Conservation (phyloP, 2,888 invertebrate genomes). For the Buathra laborator region DNA sequence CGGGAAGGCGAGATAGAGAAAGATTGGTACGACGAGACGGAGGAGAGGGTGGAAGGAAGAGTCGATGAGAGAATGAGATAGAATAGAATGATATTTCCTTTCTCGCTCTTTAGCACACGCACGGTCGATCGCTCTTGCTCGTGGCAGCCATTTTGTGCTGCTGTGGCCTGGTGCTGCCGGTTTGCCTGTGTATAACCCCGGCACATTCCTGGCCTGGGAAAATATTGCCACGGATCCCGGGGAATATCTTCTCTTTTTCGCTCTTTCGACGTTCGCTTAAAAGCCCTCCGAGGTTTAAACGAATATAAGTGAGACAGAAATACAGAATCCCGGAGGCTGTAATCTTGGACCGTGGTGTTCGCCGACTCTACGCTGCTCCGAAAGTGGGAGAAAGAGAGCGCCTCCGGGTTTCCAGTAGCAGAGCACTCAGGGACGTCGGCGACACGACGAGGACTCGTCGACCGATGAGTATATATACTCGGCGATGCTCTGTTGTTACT, state of each 20-base stretch:
- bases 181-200: slow-evolving; percentile 71
- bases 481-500: slow-evolving; percentile 15
- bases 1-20: slow-evolving; percentile 41
- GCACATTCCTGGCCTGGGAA: slow-evolving; percentile 79
- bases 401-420: slow-evolving; percentile 54
- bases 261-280: neutral
- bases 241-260: slow-evolving; percentile 52
- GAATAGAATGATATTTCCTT: slow-evolving; percentile 66
- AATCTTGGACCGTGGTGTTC: slow-evolving; percentile 53
- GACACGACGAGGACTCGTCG: slow-evolving; percentile 32
- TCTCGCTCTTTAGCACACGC: slow-evolving; percentile 74
- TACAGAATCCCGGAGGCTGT: slow-evolving; percentile 58
- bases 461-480: slow-evolving; percentile 1
- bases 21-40: slow-evolving; percentile 23
- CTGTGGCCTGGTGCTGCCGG: slow-evolving; percentile 77
- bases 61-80: slow-evolving; percentile 38
- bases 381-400: slow-evolving; percentile 43
- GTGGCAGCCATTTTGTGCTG: slow-evolving; percentile 82
- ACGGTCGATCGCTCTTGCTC: slow-evolving; percentile 82
- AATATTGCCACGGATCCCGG: slow-evolving; percentile 78
- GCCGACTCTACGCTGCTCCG: no score
- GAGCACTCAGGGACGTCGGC: slow-evolving; percentile 55
- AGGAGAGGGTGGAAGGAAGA: slow-evolving; percentile 10
- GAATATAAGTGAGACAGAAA: slow-evolving; percentile 53
- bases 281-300: slow-evolving; percentile 22